Evolutionary conservation across 2,797 vertebrate species (phyloP), one percentile per base, ranked within the genome.

Genomic region (Sparus aurata): DNA sequence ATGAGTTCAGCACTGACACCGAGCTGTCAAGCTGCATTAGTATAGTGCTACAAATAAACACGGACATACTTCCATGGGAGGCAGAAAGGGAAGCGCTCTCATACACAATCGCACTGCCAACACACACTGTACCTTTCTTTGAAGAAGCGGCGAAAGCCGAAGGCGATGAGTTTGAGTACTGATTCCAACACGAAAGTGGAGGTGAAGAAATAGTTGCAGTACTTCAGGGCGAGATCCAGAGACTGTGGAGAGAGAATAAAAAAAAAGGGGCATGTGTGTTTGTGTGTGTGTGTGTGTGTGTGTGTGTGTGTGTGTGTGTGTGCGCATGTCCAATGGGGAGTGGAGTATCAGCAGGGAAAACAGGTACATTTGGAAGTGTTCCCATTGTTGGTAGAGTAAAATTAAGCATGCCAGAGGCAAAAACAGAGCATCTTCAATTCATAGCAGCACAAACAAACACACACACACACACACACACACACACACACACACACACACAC

Each of bases 171-270:
- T 91, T 99, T 99, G 87, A 99, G 95, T 43, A 97, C 94, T 5
- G 98, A 92, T 92, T 99, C 98, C 92, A 99, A 92, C 89, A 99
- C 98, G 82, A 99, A 99, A 67, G 97, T 98, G 1, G 98, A 97
- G 85, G 98, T 99, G 94, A 99, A 99, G 94, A 99, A 94, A 91
- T 99, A 99, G 96, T 99, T 99, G 94, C 98, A 99, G 92, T 99
- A 99, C 90, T 99, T 99, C 87, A 99, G 97, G 53, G 97, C 95
- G 0, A 97, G 96, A 94, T 98, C 97, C 92, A 99, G 93, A 66
- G 98, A 98, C 98, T 99, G 84, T 58, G 85, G 79, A 79, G 69
- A 91, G 65, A 91, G 77, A 83, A 65, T 65, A 59, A 81, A 83
- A 82, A 50, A 82, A 83, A 46, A 50, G 16, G 75, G 8, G 64